A percentile compares a stretch with the other conserved stretches of the same genome.
These are phyloP conservation scores for Pangasianodon gigas DNA, from an alignment of 2,113 vertebrate genomes.

Conservation along the genomic window DNA sequence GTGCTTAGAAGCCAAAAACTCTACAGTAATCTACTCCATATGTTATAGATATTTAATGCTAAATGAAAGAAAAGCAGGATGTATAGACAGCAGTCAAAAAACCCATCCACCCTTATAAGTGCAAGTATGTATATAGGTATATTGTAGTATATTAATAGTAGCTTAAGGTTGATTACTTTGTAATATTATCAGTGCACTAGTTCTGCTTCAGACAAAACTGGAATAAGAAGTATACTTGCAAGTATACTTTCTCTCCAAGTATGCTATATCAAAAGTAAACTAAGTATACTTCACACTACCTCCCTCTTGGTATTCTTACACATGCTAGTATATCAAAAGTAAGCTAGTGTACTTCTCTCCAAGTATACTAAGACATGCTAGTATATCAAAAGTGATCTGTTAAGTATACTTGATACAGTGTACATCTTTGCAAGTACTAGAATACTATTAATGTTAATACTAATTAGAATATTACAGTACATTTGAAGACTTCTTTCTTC, in stretches of 20 bases:
- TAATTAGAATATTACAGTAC: neutral
- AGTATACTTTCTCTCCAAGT: neutral
- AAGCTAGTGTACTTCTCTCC: neutral
- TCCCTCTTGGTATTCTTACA: neutral
- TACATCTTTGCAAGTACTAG: neutral
- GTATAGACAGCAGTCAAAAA: neutral
- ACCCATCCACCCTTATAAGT: neutral
- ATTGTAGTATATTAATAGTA: neutral
- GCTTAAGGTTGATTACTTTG: neutral
- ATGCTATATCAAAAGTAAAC: neutral
- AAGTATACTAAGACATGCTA: neutral
- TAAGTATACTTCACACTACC: neutral
- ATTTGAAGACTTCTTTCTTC: neutral
- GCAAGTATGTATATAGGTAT: neutral
- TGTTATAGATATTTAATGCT: neutral
- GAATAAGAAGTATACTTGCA: neutral
- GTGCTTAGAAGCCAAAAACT: neutral
- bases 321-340: neutral
- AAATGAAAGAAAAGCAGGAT: neutral
- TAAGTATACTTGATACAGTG: neutral
- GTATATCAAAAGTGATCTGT: neutral
- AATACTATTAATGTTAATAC: neutral
- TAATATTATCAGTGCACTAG: neutral
- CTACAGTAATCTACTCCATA: neutral
- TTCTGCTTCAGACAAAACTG: neutral